Evolutionary conservation across 2,888 invertebrate genomes (phyloP), one percentile per base, ranked within the genome.

Genomic region (Cheilosia variabilis): DNA sequence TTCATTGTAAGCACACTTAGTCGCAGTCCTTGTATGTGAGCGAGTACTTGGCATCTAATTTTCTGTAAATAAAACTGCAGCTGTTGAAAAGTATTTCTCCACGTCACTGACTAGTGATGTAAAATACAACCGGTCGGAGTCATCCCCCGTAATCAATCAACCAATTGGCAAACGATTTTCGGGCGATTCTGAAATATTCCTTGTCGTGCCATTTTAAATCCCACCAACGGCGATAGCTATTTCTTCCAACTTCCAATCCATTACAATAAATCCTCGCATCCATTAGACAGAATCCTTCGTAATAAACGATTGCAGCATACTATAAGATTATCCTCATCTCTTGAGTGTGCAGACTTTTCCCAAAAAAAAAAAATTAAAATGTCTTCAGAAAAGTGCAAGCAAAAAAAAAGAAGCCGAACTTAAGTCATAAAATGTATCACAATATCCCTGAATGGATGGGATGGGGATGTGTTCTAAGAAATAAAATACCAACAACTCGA

Each of bases 211-310:
- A n/a, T 41, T 43, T 19, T 50, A 72, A 58, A 45, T 63, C 19
- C 45, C 55, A 63, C 37, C n/a, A 24, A 4, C 47, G 65, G 13
- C 65, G 57, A 81, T 76, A 37, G 65, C 60, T 66, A 82, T 65
- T 57, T 63, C 68, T 66, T 66, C 80, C 37, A 37, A 71, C 71
- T 65, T 79, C 75, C 84, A 84, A 84, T 84, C 84, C 84, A 84
- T 84, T 84, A 84, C 69, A 65, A 80, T 75, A 84, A 84, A 84
- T 80, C 84, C 80, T 75, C 75, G 60, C 80, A 84, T 84, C 84
- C 84, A 84, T 84, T 84, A 80, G 80, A 84, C 76, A 75, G 75
- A 80, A 84, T 80, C 84, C 84, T 15, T 65, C 80, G 80, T 66
- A 50, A 80, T 80, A 84, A 80, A 75, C 84, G 80, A 80, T 84